Base-by-base conservation (phyloP, 2,113 vertebrate species). In the Marmota flaviventris region DNA sequence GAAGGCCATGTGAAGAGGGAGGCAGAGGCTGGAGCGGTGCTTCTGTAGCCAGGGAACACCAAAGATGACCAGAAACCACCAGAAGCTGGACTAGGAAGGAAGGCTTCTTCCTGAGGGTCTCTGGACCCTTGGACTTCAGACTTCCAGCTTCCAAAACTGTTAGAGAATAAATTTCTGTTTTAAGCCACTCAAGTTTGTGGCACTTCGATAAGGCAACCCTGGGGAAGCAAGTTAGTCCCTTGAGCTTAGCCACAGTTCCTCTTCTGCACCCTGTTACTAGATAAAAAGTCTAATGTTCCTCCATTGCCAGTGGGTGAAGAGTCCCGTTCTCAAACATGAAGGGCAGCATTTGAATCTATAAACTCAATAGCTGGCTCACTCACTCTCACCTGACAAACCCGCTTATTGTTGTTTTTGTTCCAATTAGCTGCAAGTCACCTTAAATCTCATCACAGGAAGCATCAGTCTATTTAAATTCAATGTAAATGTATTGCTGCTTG, bases 391-490 rank as follows among this genome's bases (percentile, higher is more conserved):
- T 92, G 97, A 91, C 96, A 97, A 94, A 81, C 13, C 39, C 8
- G 0, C 29, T 61, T 96, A 88, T 73, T 91, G 87, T 56, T 56
- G n/a, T 95, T 96, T 97, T 95, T 96, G 72, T 97, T 97, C 82
- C 89, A 78, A 42, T 97, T 83, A 98, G 93, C 78, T 42, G 0
- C 42, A 42, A 7, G 85, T 92, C 96, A 95, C 87, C 90, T 96
- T 91, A 91, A 81, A 97, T 97, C 85, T 96, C n/a, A 0, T 96
- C 95, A 92, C 29, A 65, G 83, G 86, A 39, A 93, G 92, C 63
- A 58, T 25, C 37, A 48, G 95, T 96, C 95, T 95, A 94, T 97
- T 98, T 95, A 95, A 95, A 96, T 83, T 18, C 4, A 8, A 22
- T 37, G 58, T 87, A 89, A 95, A 91, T 51, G 18, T 53, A 16